These are phyloP conservation scores for Vireo altiloquus DNA, from an alignment of 2,113 vertebrate species.

Conservation along the genomic window DNA sequence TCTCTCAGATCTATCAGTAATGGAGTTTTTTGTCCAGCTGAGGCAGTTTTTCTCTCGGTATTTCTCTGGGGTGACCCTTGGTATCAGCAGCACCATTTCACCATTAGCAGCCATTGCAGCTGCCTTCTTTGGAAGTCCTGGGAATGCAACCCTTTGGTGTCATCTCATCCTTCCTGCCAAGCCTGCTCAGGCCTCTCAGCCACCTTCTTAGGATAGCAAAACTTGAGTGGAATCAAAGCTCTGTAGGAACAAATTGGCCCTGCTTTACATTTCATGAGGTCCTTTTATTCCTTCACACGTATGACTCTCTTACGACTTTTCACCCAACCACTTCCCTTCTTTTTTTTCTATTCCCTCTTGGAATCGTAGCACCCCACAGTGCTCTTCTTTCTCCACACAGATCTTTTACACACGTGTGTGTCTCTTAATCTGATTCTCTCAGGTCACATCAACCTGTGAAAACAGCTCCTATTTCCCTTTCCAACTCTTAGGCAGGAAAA, in stretches of 20 bases:
- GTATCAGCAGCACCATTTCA: neutral
- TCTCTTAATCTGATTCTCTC: neutral
- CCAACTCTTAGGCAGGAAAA: neutral
- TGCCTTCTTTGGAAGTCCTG: neutral
- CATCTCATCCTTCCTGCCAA: neutral
- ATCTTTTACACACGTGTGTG: neutral
- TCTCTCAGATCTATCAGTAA: neutral
- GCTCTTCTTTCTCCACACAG: neutral
- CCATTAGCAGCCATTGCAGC: neutral
- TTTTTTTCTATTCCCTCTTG: neutral
- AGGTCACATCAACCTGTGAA: neutral
- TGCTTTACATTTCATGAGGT: neutral
- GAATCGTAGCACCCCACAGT: neutral
- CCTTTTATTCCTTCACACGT: neutral
- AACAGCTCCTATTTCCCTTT: neutral
- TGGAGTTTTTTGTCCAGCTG: neutral
- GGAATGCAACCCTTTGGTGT: neutral
- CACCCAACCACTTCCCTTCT: neutral
- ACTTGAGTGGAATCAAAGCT: neutral
- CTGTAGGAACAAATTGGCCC: accelerated
- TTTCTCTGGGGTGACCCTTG: neutral
- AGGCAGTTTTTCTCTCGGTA: neutral
- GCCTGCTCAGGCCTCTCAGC: neutral
- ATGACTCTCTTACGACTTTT: neutral
- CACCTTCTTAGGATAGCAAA: neutral